Conservation (phyloP, 2,797 vertebrate genomes). For the Eutrigla gurnardus region DNA sequence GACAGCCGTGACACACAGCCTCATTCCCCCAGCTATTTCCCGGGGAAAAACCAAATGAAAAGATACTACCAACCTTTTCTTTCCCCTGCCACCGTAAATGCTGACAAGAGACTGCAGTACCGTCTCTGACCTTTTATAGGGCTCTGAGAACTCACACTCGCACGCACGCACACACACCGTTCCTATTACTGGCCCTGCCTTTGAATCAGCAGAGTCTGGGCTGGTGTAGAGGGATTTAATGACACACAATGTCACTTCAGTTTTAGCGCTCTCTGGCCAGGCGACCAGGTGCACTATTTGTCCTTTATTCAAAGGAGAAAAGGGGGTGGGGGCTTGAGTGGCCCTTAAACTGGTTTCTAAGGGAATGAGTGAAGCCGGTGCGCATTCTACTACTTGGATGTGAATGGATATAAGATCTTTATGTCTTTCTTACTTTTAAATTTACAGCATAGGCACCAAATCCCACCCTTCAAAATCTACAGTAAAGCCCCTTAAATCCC, state of each 20-base stretch:
- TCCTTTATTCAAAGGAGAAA: slow-evolving; percentile 70
- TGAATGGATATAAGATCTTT: slow-evolving; percentile 42
- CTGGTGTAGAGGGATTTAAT: slow-evolving; percentile 78
- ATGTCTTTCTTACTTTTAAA: slow-evolving; percentile 45
- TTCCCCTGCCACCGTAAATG: slow-evolving; percentile 65
- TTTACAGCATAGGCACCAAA: slow-evolving; percentile 48
- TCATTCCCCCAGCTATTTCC: slow-evolving; percentile 59
- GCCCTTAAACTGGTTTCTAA: slow-evolving; percentile 43
- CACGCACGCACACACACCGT: slow-evolving; percentile 29
- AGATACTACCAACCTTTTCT: slow-evolving; percentile 75
- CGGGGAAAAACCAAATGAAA: slow-evolving; percentile 69
- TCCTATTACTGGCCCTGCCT: slow-evolving; percentile 67
- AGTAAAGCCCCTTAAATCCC: slow-evolving; percentile 30
- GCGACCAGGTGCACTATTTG: slow-evolving; percentile 75
- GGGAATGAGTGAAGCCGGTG: slow-evolving; percentile 25
- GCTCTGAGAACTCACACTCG: slow-evolving; percentile 43
- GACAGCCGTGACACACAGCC: slow-evolving; percentile 69
- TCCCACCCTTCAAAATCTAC: slow-evolving; percentile 32
- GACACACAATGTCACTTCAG: slow-evolving; percentile 75
- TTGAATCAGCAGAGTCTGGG: slow-evolving; percentile 73
- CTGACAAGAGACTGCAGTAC: slow-evolving; percentile 74
- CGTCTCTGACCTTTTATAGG: slow-evolving; percentile 74
- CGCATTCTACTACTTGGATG: slow-evolving; percentile 28
- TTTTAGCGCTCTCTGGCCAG: slow-evolving; percentile 62
- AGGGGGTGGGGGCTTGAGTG: slow-evolving; percentile 22